phyloP scores from a whole-genome alignment of 2,888 invertebrate genomes.

The Fragum whitleyi region DNA sequence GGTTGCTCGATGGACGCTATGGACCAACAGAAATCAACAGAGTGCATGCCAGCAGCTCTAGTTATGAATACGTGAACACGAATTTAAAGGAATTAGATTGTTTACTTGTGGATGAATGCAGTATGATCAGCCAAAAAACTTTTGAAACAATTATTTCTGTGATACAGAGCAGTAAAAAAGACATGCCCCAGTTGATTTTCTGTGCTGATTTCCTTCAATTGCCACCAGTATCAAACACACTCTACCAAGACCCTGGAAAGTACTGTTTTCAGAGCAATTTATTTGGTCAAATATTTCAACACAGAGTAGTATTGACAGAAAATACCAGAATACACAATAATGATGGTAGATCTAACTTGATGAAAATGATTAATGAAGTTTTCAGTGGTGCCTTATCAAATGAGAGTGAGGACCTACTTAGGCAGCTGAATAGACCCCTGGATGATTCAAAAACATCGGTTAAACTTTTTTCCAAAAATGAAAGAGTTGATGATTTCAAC shows the following conservation, averaged over 20 bases:
- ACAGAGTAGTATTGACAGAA: slow-evolving; percentile 30
- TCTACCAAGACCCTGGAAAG: slow-evolving; percentile 44
- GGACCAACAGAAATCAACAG: slow-evolving; percentile 33
- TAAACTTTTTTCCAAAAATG: too few species aligned
- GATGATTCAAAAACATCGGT: too few species aligned
- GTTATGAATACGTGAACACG: slow-evolving; percentile 27
- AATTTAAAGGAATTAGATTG: slow-evolving; percentile 26
- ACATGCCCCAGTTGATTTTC: slow-evolving; percentile 49
- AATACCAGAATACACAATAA: too few species aligned
- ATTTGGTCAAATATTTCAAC: slow-evolving; percentile 29
- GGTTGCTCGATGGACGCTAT: slow-evolving; percentile 51
- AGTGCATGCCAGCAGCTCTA: slow-evolving; percentile 27
- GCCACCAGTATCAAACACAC: slow-evolving; percentile 51
- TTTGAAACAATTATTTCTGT: slow-evolving; percentile 41
- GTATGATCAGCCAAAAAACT: slow-evolving; percentile 38
- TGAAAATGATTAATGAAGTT: too few species aligned
- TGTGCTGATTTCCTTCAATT: slow-evolving; percentile 56
- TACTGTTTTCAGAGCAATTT: slow-evolving; percentile 40
- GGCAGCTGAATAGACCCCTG: too few species aligned
- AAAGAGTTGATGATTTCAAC: too few species aligned
- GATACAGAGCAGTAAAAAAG: slow-evolving; percentile 13
- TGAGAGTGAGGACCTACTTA: too few species aligned
- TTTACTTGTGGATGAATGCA: slow-evolving; percentile 51
- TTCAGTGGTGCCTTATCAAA: too few species aligned
- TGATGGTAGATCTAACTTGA: too few species aligned